Evolutionary conservation across 2,797 vertebrate species (phyloP), one percentile per base, ranked within the genome.

Genomic region (Peromyscus aztecus): DNA sequence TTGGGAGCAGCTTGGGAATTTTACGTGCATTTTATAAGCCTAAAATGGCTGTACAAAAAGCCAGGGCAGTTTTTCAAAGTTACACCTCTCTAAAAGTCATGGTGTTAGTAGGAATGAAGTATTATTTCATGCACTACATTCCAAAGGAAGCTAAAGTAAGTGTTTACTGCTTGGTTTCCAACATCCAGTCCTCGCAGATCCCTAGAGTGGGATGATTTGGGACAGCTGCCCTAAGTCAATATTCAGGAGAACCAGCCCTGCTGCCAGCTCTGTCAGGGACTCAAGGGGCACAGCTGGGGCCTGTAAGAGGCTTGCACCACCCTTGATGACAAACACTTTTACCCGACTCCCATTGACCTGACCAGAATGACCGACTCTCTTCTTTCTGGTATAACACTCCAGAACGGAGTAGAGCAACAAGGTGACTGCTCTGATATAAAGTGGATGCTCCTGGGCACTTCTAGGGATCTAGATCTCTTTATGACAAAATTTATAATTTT

Each of bases 221-320:
- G 85, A 94, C 96, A 96, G 89, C 92, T 91, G 92, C 71, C 94
- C 81, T 11, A 9, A 93, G 92, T 90, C 90, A 95, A 55, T 95
- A 89, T 91, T 95, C 83, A 87, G 69, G 61, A 76, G 76, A 95
- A 31, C 31, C 75, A 85, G 82, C 37, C 57, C 3, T 59, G 73
- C 67, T 82, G 84, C 90, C 90, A 97, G 86, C 82, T 77, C 55
- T 96, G 78, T 91, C 82, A 95, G 82, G 43, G 65, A 94, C 59
- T 84, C 59, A 77, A 59, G 65, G 80, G 94, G 63, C 71, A 89
- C 94, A 94, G 78, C 95, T 95, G 83, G 63, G 65, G 46, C 77
- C 77, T 21, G 0, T 59, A 43, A 89, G 17, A 23, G 73, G 49
- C 37, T 73, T 69, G 43, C 78, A 55, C 59, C 40, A 84, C 43